Percentiles rank a stretch among this genome's conserved stretches.
Evolutionary conservation across 2,797 vertebrate genomes (phyloP).

Genomic region (Gallirallus australis): DNA sequence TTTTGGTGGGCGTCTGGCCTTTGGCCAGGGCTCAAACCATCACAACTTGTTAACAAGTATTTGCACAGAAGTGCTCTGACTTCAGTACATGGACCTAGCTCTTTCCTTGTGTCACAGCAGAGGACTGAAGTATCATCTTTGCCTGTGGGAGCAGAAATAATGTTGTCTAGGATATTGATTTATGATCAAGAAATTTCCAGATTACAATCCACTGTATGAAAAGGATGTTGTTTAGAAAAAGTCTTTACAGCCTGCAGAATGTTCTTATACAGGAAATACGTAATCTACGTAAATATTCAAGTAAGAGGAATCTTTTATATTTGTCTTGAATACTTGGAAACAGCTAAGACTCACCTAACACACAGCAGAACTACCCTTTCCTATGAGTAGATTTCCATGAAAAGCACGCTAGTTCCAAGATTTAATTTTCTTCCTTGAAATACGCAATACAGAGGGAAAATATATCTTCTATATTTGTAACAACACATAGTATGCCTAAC

Average conservation of each 20-base stretch:
- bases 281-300: neutral
- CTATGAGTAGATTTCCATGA: neutral
- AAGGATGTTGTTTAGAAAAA: neutral
- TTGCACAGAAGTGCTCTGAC: neutral
- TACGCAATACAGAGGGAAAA: neutral
- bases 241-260: neutral
- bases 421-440: neutral
- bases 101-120: neutral
- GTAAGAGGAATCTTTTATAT: neutral
- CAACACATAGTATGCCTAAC: neutral
- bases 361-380: neutral
- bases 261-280: neutral
- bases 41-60: neutral
- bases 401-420: neutral
- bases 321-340: neutral
- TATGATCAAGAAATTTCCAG: neutral
- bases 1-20: too few relatives aligned
- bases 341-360: neutral
- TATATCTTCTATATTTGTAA: neutral
- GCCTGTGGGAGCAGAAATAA: neutral
- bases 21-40: too few relatives aligned
- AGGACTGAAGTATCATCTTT: neutral
- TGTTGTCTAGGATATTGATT: neutral
- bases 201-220: neutral
- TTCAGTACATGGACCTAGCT: neutral